Percentiles rank a stretch among this genome's conserved stretches.
phyloP scores from a whole-genome alignment of 2,113 vertebrate species.

The Craseonycteris thonglongyai region DNA sequence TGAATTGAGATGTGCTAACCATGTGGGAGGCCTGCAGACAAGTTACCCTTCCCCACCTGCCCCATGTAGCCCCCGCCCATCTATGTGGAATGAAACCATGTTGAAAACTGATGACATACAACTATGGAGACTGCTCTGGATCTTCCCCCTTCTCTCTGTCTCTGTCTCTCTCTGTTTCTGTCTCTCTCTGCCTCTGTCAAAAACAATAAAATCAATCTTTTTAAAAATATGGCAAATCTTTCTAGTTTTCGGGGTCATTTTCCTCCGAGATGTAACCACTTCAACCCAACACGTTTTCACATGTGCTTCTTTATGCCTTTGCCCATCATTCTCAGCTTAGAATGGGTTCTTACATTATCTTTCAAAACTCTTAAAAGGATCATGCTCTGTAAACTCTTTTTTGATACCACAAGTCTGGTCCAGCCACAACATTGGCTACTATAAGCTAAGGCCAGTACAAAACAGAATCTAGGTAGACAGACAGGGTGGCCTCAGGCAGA shows the following conservation, averaged over 20 bases:
- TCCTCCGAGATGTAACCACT: not conserved
- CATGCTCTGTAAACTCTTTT: not conserved
- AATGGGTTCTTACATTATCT: not conserved
- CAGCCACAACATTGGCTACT: not conserved
- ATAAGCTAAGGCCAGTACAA: not conserved
- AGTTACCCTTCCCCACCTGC: no score
- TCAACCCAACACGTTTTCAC: not conserved
- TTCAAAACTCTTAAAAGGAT: not conserved
- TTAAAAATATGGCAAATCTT: not conserved
- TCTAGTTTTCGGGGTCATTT: not conserved
- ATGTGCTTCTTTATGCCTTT: not conserved
- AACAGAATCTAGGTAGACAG: constrained; percentile 69
- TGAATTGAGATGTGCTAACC: no score
- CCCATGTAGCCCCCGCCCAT: no score
- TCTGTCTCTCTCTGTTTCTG: no score
- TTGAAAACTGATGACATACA: no score
- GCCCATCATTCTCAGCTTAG: not conserved
- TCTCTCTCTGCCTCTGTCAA: no score
- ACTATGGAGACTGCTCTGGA: no score
- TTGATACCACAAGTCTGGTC: not conserved
- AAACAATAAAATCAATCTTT: no score
- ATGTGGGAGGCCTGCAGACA: no score
- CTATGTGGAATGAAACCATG: no score
- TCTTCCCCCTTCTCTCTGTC: no score
- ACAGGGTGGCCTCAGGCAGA: not conserved